Percentiles rank a stretch among this genome's conserved stretches.
phyloP scores from a whole-genome alignment of 92 coral and sea anemone species.

The Meandrina meandrites region DNA sequence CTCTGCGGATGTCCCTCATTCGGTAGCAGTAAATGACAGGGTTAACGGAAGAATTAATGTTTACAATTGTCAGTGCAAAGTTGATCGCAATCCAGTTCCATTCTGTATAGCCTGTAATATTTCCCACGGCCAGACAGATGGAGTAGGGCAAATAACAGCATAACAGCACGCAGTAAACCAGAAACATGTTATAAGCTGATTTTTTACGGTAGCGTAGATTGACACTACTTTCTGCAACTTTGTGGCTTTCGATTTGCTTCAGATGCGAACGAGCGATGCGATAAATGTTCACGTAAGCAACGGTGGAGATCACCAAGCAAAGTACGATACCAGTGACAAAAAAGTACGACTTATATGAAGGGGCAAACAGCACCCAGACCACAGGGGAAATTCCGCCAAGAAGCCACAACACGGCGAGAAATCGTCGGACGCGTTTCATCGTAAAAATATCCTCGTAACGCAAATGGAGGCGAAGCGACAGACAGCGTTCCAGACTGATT shows the following conservation, averaged over 20 bases:
- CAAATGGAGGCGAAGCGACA: conserved; percentile 30
- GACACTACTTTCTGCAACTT: background rate
- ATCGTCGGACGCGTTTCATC: conserved; percentile 17
- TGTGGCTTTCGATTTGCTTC: conserved; percentile 11
- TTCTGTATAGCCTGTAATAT: conserved; percentile 6
- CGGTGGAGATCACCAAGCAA: conserved; percentile 23
- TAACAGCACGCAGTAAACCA: conserved; percentile 26
- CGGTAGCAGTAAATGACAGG: conserved; percentile 51
- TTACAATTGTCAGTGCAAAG: conserved; percentile 18
- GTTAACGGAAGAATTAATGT: conserved; percentile 37
- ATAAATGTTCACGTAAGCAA: conserved; percentile 28
- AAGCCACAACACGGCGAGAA: conserved; percentile 31
- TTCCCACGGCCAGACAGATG: conserved; percentile 21
- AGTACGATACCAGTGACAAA: conserved; percentile 2
- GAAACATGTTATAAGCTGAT: conserved; percentile 28
- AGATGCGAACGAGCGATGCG: conserved; percentile 32
- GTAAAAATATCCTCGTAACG: conserved; percentile 43
- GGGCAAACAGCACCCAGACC: conserved; percentile 25
- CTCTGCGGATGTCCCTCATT: conserved; percentile 38
- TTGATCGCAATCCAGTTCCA: conserved; percentile 30
- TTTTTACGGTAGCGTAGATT: background rate
- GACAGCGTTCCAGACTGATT: conserved; percentile 37
- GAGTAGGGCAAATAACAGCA: conserved; percentile 37
- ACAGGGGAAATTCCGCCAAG: conserved; percentile 19
- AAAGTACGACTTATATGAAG: conserved; percentile 9